Conservation (phyloP, 2,113 vertebrate genomes). For the Pedionomus torquatus region DNA sequence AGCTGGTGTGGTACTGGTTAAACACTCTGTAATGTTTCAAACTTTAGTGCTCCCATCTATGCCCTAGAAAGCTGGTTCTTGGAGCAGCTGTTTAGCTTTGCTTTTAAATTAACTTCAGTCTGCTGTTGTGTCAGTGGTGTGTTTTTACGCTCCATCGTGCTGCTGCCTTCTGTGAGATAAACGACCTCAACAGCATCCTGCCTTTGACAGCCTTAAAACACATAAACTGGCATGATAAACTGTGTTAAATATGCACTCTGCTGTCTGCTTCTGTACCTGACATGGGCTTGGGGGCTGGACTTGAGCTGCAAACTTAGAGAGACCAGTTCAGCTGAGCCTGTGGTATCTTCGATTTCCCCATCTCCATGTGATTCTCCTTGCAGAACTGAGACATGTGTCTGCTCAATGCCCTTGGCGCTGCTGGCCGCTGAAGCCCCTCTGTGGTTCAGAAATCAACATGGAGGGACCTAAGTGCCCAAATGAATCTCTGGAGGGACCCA, state of each 20-base stretch:
- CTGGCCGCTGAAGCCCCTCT: not conserved
- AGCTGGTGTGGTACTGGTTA: constrained; percentile 61
- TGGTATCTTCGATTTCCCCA: not conserved
- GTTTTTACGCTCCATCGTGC: not conserved
- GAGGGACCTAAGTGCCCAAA: not conserved
- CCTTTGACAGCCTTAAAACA: not conserved
- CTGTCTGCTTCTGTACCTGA: not conserved
- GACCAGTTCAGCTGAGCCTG: not conserved
- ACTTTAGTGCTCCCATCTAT: constrained; percentile 27
- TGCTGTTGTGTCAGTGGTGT: constrained; percentile 19
- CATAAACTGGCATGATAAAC: not conserved
- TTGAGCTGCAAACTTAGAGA: not conserved
- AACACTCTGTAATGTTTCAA: constrained; percentile 25
- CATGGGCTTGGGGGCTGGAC: not conserved
- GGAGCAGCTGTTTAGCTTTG: constrained; percentile 62
- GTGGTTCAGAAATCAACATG: not conserved
- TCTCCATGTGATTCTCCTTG: not conserved
- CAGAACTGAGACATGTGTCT: not conserved
- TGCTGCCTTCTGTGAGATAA: constrained; percentile 7
- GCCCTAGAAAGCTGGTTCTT: constrained; percentile 7
- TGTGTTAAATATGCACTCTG: not conserved
- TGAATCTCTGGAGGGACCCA: not conserved
- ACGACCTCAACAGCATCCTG: not conserved
- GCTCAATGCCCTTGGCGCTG: rapidly evolving
- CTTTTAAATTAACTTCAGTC: constrained; percentile 51